Evolutionary conservation across 1,140 invertebrate species (phyloP).

Genomic region (Hyphantria cunea): DNA sequence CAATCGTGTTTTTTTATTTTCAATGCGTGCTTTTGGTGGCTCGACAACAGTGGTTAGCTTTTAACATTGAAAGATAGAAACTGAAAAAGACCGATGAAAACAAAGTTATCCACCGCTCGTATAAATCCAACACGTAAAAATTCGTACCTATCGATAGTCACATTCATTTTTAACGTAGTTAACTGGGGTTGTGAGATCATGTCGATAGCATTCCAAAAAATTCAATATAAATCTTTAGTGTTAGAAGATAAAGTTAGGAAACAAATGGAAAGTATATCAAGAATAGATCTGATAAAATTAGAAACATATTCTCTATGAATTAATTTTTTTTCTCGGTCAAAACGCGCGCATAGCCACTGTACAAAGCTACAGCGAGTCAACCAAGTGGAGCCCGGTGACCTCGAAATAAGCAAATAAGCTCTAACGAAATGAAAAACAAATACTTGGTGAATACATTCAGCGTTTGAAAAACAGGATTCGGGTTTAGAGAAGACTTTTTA

Average conservation of each 20-base stretch:
- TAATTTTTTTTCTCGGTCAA: slow-evolving; percentile 15
- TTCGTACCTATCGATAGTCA: no score
- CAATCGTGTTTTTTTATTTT: no score
- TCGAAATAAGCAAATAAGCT: slow-evolving; percentile 40
- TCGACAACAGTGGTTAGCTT: no score
- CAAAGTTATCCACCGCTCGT: no score
- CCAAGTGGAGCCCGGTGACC: slow-evolving; percentile 1
- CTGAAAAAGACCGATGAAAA: no score
- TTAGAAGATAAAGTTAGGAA: slow-evolving; percentile 38
- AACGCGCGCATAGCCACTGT: slow-evolving; percentile 1
- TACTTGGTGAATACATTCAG: slow-evolving; percentile 21
- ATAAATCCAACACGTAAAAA: no score
- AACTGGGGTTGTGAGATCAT: no score
- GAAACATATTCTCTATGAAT: not conserved
- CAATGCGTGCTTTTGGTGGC: no score
- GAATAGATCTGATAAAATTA: slow-evolving; percentile 40
- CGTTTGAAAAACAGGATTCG: slow-evolving; percentile 14
- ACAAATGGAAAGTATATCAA: slow-evolving; percentile 42
- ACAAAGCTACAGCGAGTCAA: slow-evolving; percentile 5
- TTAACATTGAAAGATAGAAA: no score
- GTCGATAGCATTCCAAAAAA: no score
- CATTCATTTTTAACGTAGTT: no score
- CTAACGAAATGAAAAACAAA: slow-evolving; percentile 44
- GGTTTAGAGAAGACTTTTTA: not conserved
- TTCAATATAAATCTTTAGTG: no score